Conservation (phyloP, 2,797 vertebrate genomes). For the Nannoperca australis region DNA sequence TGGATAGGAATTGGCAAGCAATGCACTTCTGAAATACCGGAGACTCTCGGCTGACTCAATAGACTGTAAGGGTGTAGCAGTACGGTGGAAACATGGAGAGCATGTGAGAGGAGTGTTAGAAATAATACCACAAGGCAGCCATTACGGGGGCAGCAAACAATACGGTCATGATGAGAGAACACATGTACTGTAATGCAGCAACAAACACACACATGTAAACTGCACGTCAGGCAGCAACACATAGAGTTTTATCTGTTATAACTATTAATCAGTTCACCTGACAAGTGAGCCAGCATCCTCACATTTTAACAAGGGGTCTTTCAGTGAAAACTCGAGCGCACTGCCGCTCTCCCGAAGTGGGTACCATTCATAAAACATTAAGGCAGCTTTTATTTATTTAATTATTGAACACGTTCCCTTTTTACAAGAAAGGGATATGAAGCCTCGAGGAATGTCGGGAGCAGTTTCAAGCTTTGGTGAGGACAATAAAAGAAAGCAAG, state of each 20-base stretch:
- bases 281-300: constrained; percentile 10
- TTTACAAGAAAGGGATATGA: constrained; percentile 53
- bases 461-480: constrained; percentile 50
- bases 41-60: constrained; percentile 46
- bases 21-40: constrained; percentile 36
- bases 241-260: neutral
- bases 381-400: constrained; percentile 76
- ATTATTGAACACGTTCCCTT: constrained; percentile 71
- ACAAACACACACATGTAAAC: neutral
- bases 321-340: neutral
- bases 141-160: neutral
- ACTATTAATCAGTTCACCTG: constrained; percentile 31
- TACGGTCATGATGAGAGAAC: constrained; percentile 24
- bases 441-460: constrained; percentile 59
- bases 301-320: constrained; percentile 24
- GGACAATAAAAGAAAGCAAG: constrained; percentile 51
- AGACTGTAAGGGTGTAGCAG: constrained; percentile 30
- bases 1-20: constrained; percentile 44
- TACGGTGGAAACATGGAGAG: constrained; percentile 16
- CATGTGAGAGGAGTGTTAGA: constrained; percentile 9
- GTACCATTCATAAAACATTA: constrained; percentile 80
- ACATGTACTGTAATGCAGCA: neutral
- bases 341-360: constrained; percentile 27
- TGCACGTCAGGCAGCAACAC: neutral
- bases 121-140: constrained; percentile 20